Base-by-base conservation (phyloP, 2,797 vertebrate species). In the Staurois parvus region DNA sequence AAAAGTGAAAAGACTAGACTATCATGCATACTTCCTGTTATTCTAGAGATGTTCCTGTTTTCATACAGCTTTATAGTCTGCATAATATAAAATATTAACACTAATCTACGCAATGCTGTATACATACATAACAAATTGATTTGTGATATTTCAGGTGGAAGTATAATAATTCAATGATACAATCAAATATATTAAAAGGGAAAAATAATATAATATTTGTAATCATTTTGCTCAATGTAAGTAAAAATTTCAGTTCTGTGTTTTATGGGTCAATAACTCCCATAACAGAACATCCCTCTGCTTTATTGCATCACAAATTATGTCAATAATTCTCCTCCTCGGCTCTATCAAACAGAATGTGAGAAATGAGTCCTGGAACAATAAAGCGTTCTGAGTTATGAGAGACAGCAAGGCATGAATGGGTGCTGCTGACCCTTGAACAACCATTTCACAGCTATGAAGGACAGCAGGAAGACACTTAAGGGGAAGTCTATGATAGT, bases 251-350 rank as follows among this genome's bases (percentile, higher is more conserved):
- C 68, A 72, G 52, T 78, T 78, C 48, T 40, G 48, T 32, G 29
- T 52, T 28, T 40, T 30, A 70, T 40, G 19, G 67, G 68, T 78
- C 67, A 78, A 30, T 70, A 45, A 66, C 3, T 72, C 48, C 48
- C 66, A 78, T 78, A 78, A 78, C 83, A 68, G 45, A 77, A 48
- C 48, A 42, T 72, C 26, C 48, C 37, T 84, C 48, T 24, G 48
- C 75, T 78, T 84, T 72, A 84, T 72, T 42, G 34, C 66, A 72
- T 77, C 45, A 62, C 66, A 84, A 84, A 72, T 84, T 42, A 78
- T 78, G 68, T 66, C 67, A 72, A 64, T 84, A 84, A 64, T 45
- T 78, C 75, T 72, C n/a, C 74, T 77, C 48, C 21, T 10, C 48
- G 10, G 67, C 48, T 78, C 52, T 68, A 72, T 78, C 75, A 56